These are phyloP conservation scores for Chrysolina haemoptera DNA, from an alignment of 2,888 invertebrate species.

Conservation along the genomic window DNA sequence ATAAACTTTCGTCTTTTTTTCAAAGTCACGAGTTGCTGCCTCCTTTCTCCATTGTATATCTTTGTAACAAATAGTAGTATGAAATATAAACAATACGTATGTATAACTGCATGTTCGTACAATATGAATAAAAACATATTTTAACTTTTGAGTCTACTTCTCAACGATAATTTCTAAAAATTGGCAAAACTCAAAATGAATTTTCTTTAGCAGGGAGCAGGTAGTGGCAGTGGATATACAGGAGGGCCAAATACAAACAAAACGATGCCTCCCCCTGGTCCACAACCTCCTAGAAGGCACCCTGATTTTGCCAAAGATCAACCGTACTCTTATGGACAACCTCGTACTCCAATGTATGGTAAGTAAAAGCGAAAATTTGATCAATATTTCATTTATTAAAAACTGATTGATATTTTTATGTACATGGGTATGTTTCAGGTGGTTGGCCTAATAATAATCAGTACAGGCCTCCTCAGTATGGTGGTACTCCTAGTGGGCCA, in stretches of 20 bases:
- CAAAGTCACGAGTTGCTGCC: too few species aligned
- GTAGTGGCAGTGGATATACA: slow-evolving; percentile 65
- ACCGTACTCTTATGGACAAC: slow-evolving; percentile 77
- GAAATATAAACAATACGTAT: too few species aligned
- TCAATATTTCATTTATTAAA: neutral
- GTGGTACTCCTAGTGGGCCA: slow-evolving; percentile 59
- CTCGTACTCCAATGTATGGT: slow-evolving; percentile 79
- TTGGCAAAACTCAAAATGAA: neutral
- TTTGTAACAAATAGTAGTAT: too few species aligned
- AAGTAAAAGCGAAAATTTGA: slow-evolving; percentile 56
- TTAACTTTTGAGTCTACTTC: too few species aligned
- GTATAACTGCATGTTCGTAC: too few species aligned
- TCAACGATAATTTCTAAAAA: too few species aligned
- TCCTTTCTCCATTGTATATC: too few species aligned
- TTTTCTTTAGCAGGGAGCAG: slow-evolving; percentile 64
- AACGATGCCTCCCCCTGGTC: slow-evolving; percentile 77
- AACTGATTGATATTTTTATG: neutral
- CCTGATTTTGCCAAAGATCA: slow-evolving; percentile 87
- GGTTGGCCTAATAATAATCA: slow-evolving; percentile 79
- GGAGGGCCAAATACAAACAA: slow-evolving; percentile 71
- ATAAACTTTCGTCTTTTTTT: too few species aligned
- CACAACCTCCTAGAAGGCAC: slow-evolving; percentile 84
- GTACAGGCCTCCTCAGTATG: slow-evolving; percentile 71
- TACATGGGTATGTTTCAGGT: slow-evolving; percentile 62
- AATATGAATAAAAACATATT: too few species aligned